These are phyloP conservation scores for Sebastes variabilis DNA, from an alignment of 2,797 vertebrate genomes.

Conservation along the genomic window DNA sequence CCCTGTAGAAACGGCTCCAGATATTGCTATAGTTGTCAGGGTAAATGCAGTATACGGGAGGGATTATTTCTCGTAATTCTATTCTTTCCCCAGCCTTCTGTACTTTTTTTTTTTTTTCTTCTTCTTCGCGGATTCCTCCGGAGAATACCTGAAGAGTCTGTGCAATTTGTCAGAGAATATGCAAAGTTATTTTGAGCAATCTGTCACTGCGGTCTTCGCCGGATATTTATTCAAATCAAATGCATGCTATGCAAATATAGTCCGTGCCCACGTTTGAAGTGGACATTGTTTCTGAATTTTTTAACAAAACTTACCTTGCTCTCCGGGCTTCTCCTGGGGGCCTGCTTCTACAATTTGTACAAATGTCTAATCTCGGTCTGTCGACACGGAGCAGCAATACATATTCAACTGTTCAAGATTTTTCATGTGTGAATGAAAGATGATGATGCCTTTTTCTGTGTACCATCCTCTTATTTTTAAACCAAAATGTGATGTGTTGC, in stretches of 20 bases:
- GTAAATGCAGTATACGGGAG: conserved; percentile 55
- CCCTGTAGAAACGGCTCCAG: conserved; percentile 39
- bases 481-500: conserved; percentile 57
- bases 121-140: conserved; percentile 42
- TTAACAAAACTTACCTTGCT: conserved; percentile 40
- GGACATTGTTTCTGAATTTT: conserved; percentile 59
- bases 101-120: conserved; percentile 51
- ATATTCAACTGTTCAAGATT: conserved; percentile 51
- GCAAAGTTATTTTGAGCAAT: conserved; percentile 63
- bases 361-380: conserved; percentile 52
- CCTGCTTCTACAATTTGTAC: conserved; percentile 48
- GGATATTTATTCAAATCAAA: conserved; percentile 70
- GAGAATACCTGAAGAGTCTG: conserved; percentile 59
- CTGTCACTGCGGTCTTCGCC: conserved; percentile 38
- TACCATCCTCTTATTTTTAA: conserved; percentile 44
- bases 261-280: conserved; percentile 39
- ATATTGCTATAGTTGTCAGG: conserved; percentile 40
- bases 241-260: conserved; percentile 64
- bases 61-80: conserved; percentile 55
- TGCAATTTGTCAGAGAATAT: conserved; percentile 64
- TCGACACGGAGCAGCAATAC: conserved; percentile 45
- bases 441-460: conserved; percentile 57
- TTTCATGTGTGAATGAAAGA: conserved; percentile 61
- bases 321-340: conserved; percentile 29
- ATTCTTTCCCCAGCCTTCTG: conserved; percentile 64